Base-by-base conservation (phyloP, 2,888 invertebrate species). In the Amblyjoppa fuscipennis region DNA sequence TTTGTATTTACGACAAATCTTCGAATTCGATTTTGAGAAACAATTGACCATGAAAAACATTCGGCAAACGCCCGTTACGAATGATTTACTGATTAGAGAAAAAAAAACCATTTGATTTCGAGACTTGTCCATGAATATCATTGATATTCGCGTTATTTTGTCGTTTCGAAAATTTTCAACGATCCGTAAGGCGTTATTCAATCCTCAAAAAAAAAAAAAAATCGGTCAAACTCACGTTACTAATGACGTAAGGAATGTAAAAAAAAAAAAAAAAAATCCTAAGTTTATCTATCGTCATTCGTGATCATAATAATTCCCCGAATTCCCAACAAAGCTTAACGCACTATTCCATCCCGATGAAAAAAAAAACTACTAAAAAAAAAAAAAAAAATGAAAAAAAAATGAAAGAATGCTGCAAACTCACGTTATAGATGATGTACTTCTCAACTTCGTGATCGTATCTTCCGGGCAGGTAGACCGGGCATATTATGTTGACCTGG, bases 401-500 rank as follows among this genome's bases (percentile, higher is more conserved):
- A 20, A 20, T 20, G 5, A 51, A 20, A 69, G 69, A 38, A 68
- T 53, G 6, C 0, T 49, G 49, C 31, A 53, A 68, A 95, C 95
- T 95, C 92, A 96, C 98, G 95, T 98, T 98, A 94, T 99, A 99
- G 93, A 99, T 98, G 93, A 99, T 98, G 95, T 98, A 98, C 94
- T 98, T 98, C 94, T 98, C 98, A 87, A 98, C 97, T 93, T 98
- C 98, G 92, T 98, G 98, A 91, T 97, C 97, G 92, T 96, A 97
- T 73, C 98, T 97, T 83, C 97, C 98, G 38, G 98, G 97, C 84
- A 97, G 96, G 93, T 98, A 98, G 83, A 98, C 97, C 74, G 98
- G 98, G 95, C 98, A 99, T 94, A 98, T 98, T 94, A 99, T 97
- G 94, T 98, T 98, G 92, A 98, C 98, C 95, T 98, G 98, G 94